Evolutionary conservation across 2,113 vertebrate genomes (phyloP).

Genomic region (Ptilorrhoa leucosticta): DNA sequence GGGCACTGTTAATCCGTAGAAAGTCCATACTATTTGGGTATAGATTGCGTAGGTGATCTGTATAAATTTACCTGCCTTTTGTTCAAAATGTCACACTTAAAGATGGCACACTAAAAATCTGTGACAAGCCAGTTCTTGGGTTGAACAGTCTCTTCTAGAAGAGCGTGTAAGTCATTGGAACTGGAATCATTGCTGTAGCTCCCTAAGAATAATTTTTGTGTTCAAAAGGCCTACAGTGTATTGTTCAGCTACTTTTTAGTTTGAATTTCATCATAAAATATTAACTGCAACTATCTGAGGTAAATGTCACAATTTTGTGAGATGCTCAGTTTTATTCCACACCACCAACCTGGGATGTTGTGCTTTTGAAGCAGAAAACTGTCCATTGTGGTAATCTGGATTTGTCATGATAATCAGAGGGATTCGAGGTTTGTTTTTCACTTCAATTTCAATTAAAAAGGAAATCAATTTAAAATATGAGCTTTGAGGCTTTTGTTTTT

Average conservation of each 20-base stretch:
- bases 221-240: not conserved
- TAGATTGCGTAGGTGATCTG: not conserved
- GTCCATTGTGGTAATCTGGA: not conserved
- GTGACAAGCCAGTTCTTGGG: not conserved
- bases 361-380: not conserved
- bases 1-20: not conserved
- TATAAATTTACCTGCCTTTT: not conserved
- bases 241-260: slow-evolving; percentile 4
- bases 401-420: not conserved
- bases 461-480: not conserved
- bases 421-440: not conserved
- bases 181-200: not conserved
- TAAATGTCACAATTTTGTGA: not conserved
- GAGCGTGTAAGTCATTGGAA: not conserved
- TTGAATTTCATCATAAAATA: slow-evolving; percentile 27
- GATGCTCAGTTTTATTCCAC: not conserved
- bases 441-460: not conserved
- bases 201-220: not conserved
- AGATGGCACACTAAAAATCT: not conserved
- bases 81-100: not conserved
- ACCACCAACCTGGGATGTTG: not conserved
- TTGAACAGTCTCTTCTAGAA: not conserved
- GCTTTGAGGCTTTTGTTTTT: not conserved
- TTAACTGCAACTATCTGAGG: not conserved
- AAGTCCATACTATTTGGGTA: not conserved